Evolutionary conservation across 2,888 invertebrate species (phyloP).

Genomic region (Schrankia costaestrigalis): DNA sequence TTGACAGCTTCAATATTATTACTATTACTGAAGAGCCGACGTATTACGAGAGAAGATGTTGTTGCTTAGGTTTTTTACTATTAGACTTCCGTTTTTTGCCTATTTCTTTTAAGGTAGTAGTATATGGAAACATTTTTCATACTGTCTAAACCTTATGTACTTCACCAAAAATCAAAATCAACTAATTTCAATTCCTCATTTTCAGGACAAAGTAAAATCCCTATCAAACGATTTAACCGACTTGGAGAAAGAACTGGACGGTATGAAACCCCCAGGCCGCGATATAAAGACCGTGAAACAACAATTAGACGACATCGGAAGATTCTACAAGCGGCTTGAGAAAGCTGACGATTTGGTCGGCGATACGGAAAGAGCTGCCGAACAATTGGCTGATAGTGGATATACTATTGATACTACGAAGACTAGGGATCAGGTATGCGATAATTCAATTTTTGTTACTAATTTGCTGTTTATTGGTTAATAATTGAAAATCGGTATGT

Average conservation of each 20-base stretch:
- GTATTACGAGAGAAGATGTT: too few relatives aligned
- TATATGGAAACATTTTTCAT: too few relatives aligned
- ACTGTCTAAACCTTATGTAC: too few relatives aligned
- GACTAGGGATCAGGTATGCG: conserved; percentile 88
- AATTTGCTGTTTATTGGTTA: too few relatives aligned
- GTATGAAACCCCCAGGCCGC: conserved; percentile 92
- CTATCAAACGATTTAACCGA: conserved; percentile 88
- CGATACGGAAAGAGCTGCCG: conserved; percentile 86
- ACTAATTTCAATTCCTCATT: background rate
- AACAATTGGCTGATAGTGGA: conserved; percentile 90
- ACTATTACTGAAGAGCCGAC: too few relatives aligned
- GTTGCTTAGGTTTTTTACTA: too few relatives aligned
- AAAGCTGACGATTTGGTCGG: conserved; percentile 83
- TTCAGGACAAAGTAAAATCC: conserved; percentile 88
- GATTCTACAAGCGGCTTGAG: conserved; percentile 84
- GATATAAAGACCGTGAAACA: conserved; percentile 91
- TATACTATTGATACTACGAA: conserved; percentile 91
- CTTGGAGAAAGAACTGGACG: conserved; percentile 91
- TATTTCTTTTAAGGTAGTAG: too few relatives aligned
- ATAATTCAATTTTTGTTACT: too few relatives aligned
- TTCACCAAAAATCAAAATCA: background rate
- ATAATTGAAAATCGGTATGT: too few relatives aligned
- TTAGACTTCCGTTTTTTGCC: too few relatives aligned
- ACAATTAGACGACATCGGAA: conserved; percentile 90
- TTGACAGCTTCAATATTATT: too few relatives aligned